Percentiles rank a stretch among this genome's conserved stretches.
Evolutionary conservation across 1,140 invertebrate genomes (phyloP).

Genomic region (Arion vulgaris): DNA sequence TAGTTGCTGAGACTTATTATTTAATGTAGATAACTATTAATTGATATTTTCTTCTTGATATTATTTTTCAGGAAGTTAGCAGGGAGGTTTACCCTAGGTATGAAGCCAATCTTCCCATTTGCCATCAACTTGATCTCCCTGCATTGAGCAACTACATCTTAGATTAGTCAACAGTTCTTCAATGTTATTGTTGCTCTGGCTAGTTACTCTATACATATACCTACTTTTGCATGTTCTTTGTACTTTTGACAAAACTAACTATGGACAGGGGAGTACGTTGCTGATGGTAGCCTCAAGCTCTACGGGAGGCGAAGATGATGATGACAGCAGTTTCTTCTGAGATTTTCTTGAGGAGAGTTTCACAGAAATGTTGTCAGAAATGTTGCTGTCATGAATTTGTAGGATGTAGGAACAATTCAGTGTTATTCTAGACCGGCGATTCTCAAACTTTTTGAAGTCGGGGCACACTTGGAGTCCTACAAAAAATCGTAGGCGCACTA

Average conservation of each 20-base stretch:
- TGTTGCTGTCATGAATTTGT: too few species aligned
- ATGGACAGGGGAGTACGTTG: background rate
- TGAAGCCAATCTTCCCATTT: background rate
- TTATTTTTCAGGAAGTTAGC: background rate
- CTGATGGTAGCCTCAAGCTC: background rate
- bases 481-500: too few species aligned
- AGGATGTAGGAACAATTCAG: too few species aligned
- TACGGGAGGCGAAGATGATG: background rate
- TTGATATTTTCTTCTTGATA: background rate
- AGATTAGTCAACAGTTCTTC: background rate
- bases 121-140: background rate
- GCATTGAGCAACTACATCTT: background rate
- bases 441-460: too few species aligned
- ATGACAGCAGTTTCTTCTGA: background rate
- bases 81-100: slow-evolving; percentile 1
- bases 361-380: background rate
- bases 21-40: background rate
- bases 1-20: too few species aligned
- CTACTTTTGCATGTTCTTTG: background rate
- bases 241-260: background rate
- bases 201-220: background rate
- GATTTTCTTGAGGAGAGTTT: background rate
- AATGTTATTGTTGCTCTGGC: background rate
- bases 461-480: too few species aligned
- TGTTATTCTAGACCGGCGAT: too few species aligned